These are phyloP conservation scores for Clarias gariepinus DNA, from an alignment of 2,113 vertebrate species.

Conservation along the genomic window DNA sequence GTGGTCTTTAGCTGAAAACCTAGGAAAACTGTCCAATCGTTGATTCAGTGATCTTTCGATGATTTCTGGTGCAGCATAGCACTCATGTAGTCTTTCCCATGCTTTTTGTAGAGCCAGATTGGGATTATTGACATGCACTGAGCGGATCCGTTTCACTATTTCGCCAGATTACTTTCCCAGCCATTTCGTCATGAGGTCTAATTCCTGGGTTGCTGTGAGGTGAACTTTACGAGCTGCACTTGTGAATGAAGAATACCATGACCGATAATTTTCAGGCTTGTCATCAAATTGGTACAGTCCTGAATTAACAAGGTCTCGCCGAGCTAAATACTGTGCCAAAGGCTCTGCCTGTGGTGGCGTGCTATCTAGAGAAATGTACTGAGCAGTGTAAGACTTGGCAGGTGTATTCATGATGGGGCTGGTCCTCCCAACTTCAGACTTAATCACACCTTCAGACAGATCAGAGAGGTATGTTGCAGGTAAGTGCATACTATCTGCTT, in stretches of 20 bases:
- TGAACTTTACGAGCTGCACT: neutral
- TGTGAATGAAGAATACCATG: slow-evolving; percentile 11
- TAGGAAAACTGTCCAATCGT: slow-evolving; percentile 38
- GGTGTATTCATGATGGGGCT: neutral
- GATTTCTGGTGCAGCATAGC: neutral
- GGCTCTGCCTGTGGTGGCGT: neutral
- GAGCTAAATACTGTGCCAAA: slow-evolving; percentile 2
- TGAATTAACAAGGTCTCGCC: neutral
- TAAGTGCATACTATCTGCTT: too few species aligned
- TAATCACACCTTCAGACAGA: too few species aligned
- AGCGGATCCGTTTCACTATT: slow-evolving; percentile 22
- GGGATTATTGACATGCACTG: slow-evolving; percentile 39
- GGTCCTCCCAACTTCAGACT: too few species aligned
- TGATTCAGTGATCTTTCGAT: slow-evolving; percentile 33
- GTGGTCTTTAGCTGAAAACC: too few species aligned
- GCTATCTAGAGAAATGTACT: neutral
- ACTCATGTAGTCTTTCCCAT: slow-evolving; percentile 12
- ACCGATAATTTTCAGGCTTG: neutral
- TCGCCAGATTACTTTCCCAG: slow-evolving; percentile 13
- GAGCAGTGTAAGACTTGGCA: too few species aligned
- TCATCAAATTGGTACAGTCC: slow-evolving; percentile 27
- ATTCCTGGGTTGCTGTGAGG: neutral
- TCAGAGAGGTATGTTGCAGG: too few species aligned
- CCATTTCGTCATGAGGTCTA: slow-evolving; percentile 2
- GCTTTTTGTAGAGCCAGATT: neutral